Percentiles rank a stretch among this genome's conserved stretches.
Evolutionary conservation across 1,140 invertebrate species (phyloP).

Genomic region (Drosophila pectinifera): DNA sequence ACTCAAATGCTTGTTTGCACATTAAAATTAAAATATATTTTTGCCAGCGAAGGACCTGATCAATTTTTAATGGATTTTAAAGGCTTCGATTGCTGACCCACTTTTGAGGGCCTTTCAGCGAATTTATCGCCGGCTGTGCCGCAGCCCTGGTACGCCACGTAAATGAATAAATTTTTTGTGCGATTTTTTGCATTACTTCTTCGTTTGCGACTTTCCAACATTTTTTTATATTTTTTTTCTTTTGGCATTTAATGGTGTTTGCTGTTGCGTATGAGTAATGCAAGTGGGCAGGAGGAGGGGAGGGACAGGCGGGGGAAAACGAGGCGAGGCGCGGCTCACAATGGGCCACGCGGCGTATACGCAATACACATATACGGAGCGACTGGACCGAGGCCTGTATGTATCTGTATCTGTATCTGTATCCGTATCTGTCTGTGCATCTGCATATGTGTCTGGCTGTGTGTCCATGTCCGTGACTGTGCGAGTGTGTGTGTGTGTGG

Average conservation of each 20-base stretch:
- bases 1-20: slow-evolving; percentile 25
- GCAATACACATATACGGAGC: slow-evolving; percentile 46
- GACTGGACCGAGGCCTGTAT: slow-evolving; percentile 56
- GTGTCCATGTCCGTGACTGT: slow-evolving; percentile 17
- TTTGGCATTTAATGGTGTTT: slow-evolving; percentile 18
- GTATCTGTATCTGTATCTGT: slow-evolving; percentile 46
- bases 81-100: slow-evolving; percentile 54
- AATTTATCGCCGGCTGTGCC: slow-evolving; percentile 23
- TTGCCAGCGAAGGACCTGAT: slow-evolving; percentile 14
- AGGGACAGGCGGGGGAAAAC: not conserved
- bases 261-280: slow-evolving; percentile 73
- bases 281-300: slow-evolving; percentile 51
- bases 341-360: slow-evolving; percentile 77
- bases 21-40: slow-evolving; percentile 39
- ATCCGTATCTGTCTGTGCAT: slow-evolving; percentile 12
- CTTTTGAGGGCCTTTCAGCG: slow-evolving; percentile 36
- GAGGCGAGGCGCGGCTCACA: slow-evolving; percentile 68
- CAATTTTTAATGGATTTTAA: slow-evolving; percentile 52
- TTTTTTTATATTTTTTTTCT: slow-evolving; percentile 15
- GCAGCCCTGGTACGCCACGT: slow-evolving; percentile 64
- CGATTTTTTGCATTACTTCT: slow-evolving; percentile 71
- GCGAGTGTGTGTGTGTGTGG: slow-evolving; percentile 46
- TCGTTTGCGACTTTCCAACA: slow-evolving; percentile 30
- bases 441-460: slow-evolving; percentile 15
- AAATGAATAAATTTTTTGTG: slow-evolving; percentile 78